A percentile compares a stretch with the other conserved stretches of the same genome.
phyloP scores from a whole-genome alignment of 1,140 invertebrate genomes.

The Sycophaga agraensis region DNA sequence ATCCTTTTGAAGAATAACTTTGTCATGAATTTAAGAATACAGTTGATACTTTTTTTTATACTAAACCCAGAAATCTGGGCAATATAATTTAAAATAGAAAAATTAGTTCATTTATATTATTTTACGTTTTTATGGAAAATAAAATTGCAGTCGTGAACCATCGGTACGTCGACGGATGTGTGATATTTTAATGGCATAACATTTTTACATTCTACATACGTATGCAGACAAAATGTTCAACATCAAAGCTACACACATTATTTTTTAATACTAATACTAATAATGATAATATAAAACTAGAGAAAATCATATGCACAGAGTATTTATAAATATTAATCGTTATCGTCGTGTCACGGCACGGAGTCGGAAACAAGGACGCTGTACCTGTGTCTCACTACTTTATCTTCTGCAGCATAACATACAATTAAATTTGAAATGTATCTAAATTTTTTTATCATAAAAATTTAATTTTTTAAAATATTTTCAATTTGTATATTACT shows the following conservation, averaged over 20 bases:
- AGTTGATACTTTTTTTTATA: too few species aligned
- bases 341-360: neutral
- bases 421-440: too few species aligned
- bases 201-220: neutral
- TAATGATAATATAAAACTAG: slow-evolving; percentile 28
- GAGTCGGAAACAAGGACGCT: neutral
- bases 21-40: too few species aligned
- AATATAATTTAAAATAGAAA: too few species aligned
- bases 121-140: neutral
- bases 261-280: slow-evolving; percentile 19
- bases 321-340: slow-evolving; percentile 35
- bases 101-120: too few species aligned
- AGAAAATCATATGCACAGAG: slow-evolving; percentile 39
- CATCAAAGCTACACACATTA: slow-evolving; percentile 17
- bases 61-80: too few species aligned
- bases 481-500: too few species aligned
- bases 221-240: neutral
- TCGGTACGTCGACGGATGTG: neutral
- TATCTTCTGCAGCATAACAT: too few species aligned
- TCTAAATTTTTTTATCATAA: too few species aligned
- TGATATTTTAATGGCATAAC: neutral
- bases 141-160: neutral
- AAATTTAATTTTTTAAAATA: too few species aligned
- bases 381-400: neutral
- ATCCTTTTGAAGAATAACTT: too few species aligned